These are phyloP conservation scores for Stenchaetothrips biformis DNA, from an alignment of 2,888 invertebrate species.

Conservation along the genomic window DNA sequence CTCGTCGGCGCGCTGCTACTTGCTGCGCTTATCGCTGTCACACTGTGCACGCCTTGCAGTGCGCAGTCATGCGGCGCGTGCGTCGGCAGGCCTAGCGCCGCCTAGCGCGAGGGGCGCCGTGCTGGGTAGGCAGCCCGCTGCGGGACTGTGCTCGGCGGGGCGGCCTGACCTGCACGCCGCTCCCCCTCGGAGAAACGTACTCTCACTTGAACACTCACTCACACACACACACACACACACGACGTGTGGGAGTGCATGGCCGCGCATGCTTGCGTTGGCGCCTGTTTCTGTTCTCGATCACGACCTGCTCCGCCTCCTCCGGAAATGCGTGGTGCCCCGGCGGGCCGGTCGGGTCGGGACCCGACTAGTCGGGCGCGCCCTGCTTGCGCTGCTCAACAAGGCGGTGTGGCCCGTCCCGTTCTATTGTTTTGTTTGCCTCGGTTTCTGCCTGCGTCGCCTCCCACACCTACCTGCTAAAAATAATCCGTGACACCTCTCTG, in stretches of 20 bases:
- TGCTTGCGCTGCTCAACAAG: too few species aligned
- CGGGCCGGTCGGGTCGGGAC: too few species aligned
- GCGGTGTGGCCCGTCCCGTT: neutral
- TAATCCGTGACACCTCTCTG: constrained; percentile 21
- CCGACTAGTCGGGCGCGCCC: too few species aligned
- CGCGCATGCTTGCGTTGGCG: neutral
- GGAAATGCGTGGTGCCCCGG: neutral
- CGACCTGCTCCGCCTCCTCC: neutral
- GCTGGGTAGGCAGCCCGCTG: neutral
- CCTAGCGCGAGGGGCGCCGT: neutral
- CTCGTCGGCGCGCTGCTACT: neutral
- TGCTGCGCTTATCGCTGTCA: neutral
- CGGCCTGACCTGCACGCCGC: neutral
- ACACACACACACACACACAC: neutral
- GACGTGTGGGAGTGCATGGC: neutral
- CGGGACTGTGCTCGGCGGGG: neutral
- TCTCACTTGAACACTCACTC: neutral
- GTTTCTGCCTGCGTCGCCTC: neutral
- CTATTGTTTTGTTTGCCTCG: constrained; percentile 15
- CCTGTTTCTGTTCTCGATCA: neutral
- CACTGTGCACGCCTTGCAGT: too few species aligned
- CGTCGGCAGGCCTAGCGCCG: neutral
- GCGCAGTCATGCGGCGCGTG: neutral
- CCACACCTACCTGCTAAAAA: constrained; percentile 25
- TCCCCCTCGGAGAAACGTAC: neutral